Base-by-base conservation (phyloP, 2,113 vertebrate species). In the Triplophysa rosa region DNA sequence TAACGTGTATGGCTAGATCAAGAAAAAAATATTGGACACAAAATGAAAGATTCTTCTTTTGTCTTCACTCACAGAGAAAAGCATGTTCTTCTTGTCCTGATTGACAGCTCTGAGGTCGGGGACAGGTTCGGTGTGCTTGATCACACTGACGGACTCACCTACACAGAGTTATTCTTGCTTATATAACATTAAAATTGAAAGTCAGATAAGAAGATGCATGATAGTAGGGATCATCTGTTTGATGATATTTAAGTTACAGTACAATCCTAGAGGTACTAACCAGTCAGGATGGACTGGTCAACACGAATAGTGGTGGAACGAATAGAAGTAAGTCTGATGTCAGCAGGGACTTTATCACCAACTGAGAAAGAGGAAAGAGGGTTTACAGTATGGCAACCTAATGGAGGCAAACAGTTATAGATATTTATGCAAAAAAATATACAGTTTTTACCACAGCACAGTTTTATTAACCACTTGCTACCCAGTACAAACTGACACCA, bases 81-180 rank as follows among this genome's bases (percentile, higher is more conserved):
- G 93, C 96, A 98, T 98, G 91, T 99, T 99, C 93, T 98, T 99
- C 93, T 99, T 99, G 93, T 99, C 97, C 92, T 99, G 97, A 91
- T 99, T 99, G 90, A 99, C 97, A 56, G 97, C 96, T 82, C 96
- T 93, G 67, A 86, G 91, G 87, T 99, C 97, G 0, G 94, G 95
- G 61, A 99, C 91, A 26, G 95, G 67, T 0, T 99, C 96, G 0
- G 93, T 95, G 68, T 99, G 97, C 88, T 99, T 99, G 89, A 97
- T 96, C 90, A 99, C 95, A 1, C 97, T 98, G 85, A 98, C 93
- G 0, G 97, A 99, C 91, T 99, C 97, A 77, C 97, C 97, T 99
- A 86, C 56, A 33, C 61, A 59, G 49, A 77, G 11, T 29, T 40
- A 12, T 59, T 40, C 2, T 45, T 16, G 45, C 3, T 64, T 17